These are phyloP conservation scores for Calonectris borealis DNA, from an alignment of 2,113 vertebrate species.

Conservation along the genomic window DNA sequence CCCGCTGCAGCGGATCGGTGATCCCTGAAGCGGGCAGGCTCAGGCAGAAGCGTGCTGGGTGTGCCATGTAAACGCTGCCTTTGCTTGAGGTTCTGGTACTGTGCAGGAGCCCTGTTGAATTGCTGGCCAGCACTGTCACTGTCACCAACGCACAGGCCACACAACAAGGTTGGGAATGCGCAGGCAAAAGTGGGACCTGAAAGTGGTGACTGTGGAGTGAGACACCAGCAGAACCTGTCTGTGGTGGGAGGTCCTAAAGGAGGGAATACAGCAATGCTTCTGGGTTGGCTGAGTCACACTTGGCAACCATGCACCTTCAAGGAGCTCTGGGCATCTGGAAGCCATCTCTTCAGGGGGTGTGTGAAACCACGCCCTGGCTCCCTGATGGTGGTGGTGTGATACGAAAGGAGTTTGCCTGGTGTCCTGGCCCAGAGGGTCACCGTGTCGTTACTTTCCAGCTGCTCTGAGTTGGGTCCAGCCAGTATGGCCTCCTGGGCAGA, in stretches of 20 bases:
- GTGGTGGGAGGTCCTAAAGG: neutral
- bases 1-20: rapidly evolving
- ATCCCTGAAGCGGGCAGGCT: neutral
- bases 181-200: neutral
- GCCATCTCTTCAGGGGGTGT: neutral
- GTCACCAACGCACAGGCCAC: neutral
- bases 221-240: neutral
- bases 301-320: neutral
- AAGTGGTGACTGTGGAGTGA: neutral
- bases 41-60: neutral
- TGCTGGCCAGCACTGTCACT: neutral
- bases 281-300: neutral
- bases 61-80: neutral
- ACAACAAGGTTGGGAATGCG: rapidly evolving
- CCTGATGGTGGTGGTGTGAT: neutral
- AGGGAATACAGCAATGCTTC: neutral
- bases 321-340: neutral
- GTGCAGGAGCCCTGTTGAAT: neutral
- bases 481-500: neutral
- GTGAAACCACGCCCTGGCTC: neutral
- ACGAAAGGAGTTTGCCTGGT: neutral
- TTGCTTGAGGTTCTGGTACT: neutral
- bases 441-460: rapidly evolving
- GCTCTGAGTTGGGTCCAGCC: neutral
- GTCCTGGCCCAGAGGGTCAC: neutral